These are phyloP conservation scores for Lysandra coridon DNA, from an alignment of 2,888 invertebrate genomes.

Conservation along the genomic window DNA sequence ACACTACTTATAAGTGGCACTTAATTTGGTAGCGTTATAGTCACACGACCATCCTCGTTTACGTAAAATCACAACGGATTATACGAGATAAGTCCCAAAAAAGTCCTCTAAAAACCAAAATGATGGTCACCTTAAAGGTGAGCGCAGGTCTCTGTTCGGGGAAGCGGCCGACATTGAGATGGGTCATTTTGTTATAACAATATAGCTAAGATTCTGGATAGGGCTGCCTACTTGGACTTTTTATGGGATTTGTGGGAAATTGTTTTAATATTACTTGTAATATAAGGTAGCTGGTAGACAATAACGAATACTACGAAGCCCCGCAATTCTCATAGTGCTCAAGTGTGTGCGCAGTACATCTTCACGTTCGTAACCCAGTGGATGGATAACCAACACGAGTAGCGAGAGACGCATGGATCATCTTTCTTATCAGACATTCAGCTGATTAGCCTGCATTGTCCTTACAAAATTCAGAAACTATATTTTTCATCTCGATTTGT, in stretches of 20 bases:
- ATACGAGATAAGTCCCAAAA: not conserved
- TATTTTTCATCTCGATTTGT: no score
- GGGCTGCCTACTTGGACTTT: constrained; percentile 51
- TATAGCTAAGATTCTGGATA: constrained; percentile 52
- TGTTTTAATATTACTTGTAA: not conserved
- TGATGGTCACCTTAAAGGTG: constrained; percentile 36
- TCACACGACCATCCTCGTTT: no score
- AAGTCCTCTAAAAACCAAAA: constrained; percentile 22
- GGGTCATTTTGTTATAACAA: constrained; percentile 78
- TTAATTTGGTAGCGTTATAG: no score
- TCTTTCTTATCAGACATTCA: no score
- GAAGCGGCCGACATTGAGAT: constrained; percentile 76
- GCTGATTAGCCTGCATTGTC: no score
- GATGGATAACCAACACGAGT: no score
- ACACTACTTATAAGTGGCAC: no score
- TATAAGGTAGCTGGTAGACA: not conserved
- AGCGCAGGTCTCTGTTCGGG: constrained; percentile 54
- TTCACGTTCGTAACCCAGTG: no score
- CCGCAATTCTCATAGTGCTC: no score
- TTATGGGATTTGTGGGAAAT: not conserved
- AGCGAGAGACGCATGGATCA: no score
- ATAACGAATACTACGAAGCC: not conserved
- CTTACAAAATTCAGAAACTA: no score
- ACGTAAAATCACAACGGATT: not conserved
- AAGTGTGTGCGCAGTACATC: no score